Conservation (phyloP, 2,888 invertebrate genomes). For the Eumerus sabulonum region DNA sequence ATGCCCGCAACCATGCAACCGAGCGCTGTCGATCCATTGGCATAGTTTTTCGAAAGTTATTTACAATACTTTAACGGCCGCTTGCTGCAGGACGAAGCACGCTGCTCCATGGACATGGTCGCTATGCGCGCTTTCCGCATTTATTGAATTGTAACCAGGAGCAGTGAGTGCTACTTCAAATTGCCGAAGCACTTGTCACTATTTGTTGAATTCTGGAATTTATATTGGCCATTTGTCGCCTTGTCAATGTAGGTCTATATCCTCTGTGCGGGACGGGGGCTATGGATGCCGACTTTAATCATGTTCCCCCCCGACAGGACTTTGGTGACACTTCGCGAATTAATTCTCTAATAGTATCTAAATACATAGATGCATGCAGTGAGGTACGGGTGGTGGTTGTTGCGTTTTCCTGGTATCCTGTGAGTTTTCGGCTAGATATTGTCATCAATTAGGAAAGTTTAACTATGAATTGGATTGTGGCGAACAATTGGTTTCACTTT, state of each 20-base stretch:
- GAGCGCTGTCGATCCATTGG: slow-evolving; percentile 13
- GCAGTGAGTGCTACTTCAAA: slow-evolving; percentile 6
- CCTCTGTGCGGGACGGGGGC: not conserved
- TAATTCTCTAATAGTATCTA: not conserved
- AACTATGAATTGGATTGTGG: no score
- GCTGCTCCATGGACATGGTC: no score
- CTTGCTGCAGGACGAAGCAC: no score
- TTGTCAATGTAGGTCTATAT: slow-evolving; percentile 2
- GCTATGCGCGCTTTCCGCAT: no score
- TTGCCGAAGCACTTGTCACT: slow-evolving; percentile 39
- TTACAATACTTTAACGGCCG: slow-evolving; percentile 25
- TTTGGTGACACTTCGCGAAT: slow-evolving; percentile 45
- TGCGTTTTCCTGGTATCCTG: no score
- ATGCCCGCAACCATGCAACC: slow-evolving; percentile 7
- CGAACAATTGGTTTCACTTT: no score
- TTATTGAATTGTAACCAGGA: no score
- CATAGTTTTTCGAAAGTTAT: slow-evolving; percentile 33
- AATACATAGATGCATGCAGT: no score
- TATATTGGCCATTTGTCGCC: slow-evolving; percentile 48
- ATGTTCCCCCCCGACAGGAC: slow-evolving; percentile 10
- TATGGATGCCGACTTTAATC: slow-evolving; percentile 45
- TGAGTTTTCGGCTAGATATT: no score
- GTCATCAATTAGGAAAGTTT: no score
- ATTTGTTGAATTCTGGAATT: slow-evolving; percentile 57
- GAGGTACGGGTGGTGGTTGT: no score